phyloP scores from a whole-genome alignment of 1,140 invertebrate genomes.

The Caenorhabditis brenneri region DNA sequence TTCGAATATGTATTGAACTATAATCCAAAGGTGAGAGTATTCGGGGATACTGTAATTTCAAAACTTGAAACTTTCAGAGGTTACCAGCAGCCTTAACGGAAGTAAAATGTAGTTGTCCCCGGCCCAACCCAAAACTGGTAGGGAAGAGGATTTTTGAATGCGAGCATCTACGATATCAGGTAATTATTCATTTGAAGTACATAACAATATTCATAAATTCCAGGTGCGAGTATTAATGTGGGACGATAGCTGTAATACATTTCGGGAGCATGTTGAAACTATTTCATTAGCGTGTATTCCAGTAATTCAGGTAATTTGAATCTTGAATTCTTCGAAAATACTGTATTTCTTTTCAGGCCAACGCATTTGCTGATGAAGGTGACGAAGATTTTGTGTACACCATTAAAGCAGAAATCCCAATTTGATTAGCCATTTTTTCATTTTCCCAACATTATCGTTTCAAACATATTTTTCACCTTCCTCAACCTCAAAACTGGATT shows the following conservation, averaged over 20 bases:
- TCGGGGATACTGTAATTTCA: background rate
- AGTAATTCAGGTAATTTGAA: slow-evolving; percentile 69
- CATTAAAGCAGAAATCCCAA: slow-evolving; percentile 63
- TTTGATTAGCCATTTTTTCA: slow-evolving; percentile 39
- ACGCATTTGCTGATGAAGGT: slow-evolving; percentile 65
- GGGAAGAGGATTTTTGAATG: slow-evolving; percentile 70
- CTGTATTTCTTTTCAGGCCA: slow-evolving; percentile 66
- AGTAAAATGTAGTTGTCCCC: slow-evolving; percentile 70
- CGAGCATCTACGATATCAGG: slow-evolving; percentile 68
- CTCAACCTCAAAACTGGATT: slow-evolving; percentile 30
- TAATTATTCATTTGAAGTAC: background rate
- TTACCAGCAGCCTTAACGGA: slow-evolving; percentile 70
- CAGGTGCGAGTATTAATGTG: slow-evolving; percentile 67
- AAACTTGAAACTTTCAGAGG: slow-evolving; percentile 59
- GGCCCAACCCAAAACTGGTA: slow-evolving; percentile 65
- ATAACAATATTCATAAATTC: background rate
- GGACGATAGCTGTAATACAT: slow-evolving; percentile 68
- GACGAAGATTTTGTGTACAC: slow-evolving; percentile 66
- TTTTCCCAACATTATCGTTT: background rate
- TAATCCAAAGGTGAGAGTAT: slow-evolving; percentile 65
- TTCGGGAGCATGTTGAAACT: slow-evolving; percentile 65
- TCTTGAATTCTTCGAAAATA: background rate
- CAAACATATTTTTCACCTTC: background rate
- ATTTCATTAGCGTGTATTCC: slow-evolving; percentile 69
- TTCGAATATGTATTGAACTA: slow-evolving; percentile 71